Conservation (phyloP, 2,888 invertebrate species). For the Minunthozetes semirufus region DNA sequence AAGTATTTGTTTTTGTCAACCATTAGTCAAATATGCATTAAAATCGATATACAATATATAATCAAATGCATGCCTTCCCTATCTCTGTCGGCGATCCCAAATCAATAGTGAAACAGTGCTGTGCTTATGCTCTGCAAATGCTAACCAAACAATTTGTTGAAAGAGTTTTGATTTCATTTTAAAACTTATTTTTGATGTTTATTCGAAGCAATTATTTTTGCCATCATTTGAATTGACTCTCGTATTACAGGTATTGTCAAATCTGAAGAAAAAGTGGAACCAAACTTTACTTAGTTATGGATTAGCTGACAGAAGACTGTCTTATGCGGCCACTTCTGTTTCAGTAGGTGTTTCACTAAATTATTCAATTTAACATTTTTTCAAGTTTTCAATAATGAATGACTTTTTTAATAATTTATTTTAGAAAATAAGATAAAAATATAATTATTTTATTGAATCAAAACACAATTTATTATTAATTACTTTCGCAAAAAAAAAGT, state of each 20-base stretch:
- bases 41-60: not conserved
- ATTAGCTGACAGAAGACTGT: constrained; percentile 38
- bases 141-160: no score
- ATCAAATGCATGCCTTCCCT: not conserved
- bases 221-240: not conserved
- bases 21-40: constrained; percentile 2
- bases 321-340: constrained; percentile 43
- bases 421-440: no score
- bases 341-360: constrained; percentile 42
- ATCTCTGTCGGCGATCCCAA: not conserved
- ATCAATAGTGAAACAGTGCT: no score
- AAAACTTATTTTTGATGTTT: not conserved
- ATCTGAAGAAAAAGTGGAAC: constrained; percentile 44
- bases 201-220: not conserved
- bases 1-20: not conserved
- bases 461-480: not conserved
- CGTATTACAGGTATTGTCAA: constrained; percentile 42
- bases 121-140: no score
- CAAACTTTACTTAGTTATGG: constrained; percentile 42
- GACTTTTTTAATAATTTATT: no score
- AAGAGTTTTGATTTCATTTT: no score
- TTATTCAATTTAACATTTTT: not conserved
- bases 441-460: not conserved
- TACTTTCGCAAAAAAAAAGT: not conserved
- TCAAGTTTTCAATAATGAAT: not conserved